These are phyloP conservation scores for Ophion costatus DNA, from an alignment of 2,888 invertebrate species.

Conservation along the genomic window DNA sequence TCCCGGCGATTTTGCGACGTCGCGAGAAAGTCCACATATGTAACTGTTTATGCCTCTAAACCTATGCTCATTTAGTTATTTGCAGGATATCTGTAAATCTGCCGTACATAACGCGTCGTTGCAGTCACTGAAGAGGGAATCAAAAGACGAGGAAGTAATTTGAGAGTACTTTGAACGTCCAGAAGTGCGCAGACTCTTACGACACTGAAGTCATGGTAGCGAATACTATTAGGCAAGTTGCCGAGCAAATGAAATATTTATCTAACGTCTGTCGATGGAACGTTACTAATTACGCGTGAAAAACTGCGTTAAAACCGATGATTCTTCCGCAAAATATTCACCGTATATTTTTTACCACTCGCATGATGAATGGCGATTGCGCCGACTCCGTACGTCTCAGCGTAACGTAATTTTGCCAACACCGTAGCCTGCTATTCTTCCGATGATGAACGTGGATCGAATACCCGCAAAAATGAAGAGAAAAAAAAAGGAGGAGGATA, in stretches of 20 bases:
- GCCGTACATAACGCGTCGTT: not conserved
- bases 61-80: not conserved
- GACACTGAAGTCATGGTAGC: not conserved
- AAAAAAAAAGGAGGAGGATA: slow-evolving; percentile 9
- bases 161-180: not conserved
- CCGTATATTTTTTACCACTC: not conserved
- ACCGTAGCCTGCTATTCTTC: not conserved
- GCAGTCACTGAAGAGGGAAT: not conserved
- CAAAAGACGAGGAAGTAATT: not conserved
- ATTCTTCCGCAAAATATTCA: not conserved
- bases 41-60: not conserved
- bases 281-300: not conserved
- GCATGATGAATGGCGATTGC: not conserved
- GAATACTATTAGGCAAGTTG: not conserved
- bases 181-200: not conserved
- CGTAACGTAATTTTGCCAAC: not conserved
- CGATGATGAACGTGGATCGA: not conserved
- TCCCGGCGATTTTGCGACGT: not conserved
- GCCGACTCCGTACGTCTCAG: not conserved
- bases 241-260: not conserved
- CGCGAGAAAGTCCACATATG: not conserved
- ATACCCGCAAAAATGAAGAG: not conserved
- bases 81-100: not conserved
- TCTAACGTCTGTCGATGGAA: not conserved
- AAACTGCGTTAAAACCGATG: not conserved